Evolutionary conservation across 2,888 invertebrate species (phyloP), one percentile per base, ranked within the genome.

Genomic region (Ethmia dodecea): DNA sequence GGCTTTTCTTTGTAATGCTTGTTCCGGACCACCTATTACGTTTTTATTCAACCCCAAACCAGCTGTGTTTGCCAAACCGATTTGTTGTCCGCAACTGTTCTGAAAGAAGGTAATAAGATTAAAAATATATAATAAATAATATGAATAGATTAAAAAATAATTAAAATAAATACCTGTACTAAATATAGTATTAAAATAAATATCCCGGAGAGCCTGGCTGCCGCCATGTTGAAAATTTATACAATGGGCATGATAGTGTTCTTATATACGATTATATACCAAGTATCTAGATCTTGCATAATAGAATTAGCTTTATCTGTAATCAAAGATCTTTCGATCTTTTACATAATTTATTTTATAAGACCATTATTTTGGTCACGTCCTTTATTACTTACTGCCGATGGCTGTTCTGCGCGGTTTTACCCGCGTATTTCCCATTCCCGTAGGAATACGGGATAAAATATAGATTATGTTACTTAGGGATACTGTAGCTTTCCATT

Each of bases 211-310:
- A 63, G 45, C 53, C 55, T 63, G 47, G 60, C 58, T 41, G 42
- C 41, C 42, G 60, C 61, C 80, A 80, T 81, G 50, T 56, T 60
- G 52, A 56, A 64, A 66, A 71, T 52, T 53, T 64, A 55, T 52
- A 47, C 48, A 57, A 53, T 60, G 50, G 29, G 49, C 38, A 51
- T 46, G 41, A 41, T 46, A 46, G 31, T 18, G 34, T 42, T 47
- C 52, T 65, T 69, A 65, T 68, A 70, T 66, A 63, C 50, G 54
- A 62, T 53, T 56, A 56, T 56, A 67, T 69, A 68, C 66, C 66
- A 56, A 39, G 29, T 44, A 42, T 25, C 29, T 15, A 50, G 47
- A 59, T 60, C 49, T 64, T 54, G 47, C 52, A 50, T 43, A 62
- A 60, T 60, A 44, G 40, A 11, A 11, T 12, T 10, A n/a, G 12